Evolutionary conservation across 1,140 invertebrate species (phyloP), one percentile per base, ranked within the genome.

Genomic region (Littorina saxatilis): DNA sequence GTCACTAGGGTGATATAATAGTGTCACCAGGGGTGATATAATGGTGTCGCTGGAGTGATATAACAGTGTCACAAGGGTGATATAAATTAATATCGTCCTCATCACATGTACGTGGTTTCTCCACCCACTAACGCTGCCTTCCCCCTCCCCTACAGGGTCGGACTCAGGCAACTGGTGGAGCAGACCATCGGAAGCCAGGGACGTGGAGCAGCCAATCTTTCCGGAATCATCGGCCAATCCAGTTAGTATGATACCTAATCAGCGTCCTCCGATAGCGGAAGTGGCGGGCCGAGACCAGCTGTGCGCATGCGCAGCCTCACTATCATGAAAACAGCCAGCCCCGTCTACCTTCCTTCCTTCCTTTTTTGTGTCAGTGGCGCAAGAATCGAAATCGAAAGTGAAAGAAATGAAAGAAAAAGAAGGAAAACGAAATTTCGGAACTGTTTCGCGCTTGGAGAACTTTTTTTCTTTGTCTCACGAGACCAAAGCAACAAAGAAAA

Each of bases 161-260:
- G 72, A 17, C 35, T 76, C 52, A 66, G 55, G 27, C 58, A 70
- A n/a, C 47, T 81, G 52, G 80, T 76, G 40, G 74, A 81, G 61
- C 80, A 76, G 58, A 66, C 80, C n/a, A 68, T 81, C 63, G 80
- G 80, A 13, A 32, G 40, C 23, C 52, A 27, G 43, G 9, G 27
- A 29, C 9, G 23, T 20, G 79, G 79, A 40, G 79, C 68, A 2
- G 68, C 43, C 50, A 58, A 39, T 35, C 68, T 80, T 9, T n/a
- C 79, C 35, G 79, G 74, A 20, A 73, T 80, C 37, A 58, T 80
- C 35, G 66, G 70, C 11, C 79, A 80, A 73, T 73, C 79, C 79
- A 80, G 79, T 80, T 80, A 80, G 79, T 80, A 80, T 80, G 79
- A 43, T 68, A 40, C 29, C 29, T 32, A 47, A 23, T 43, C 35